Percentiles rank a stretch among this genome's conserved stretches.
These are phyloP conservation scores for Sprattus sprattus DNA, from an alignment of 2,113 vertebrate species.

Conservation along the genomic window DNA sequence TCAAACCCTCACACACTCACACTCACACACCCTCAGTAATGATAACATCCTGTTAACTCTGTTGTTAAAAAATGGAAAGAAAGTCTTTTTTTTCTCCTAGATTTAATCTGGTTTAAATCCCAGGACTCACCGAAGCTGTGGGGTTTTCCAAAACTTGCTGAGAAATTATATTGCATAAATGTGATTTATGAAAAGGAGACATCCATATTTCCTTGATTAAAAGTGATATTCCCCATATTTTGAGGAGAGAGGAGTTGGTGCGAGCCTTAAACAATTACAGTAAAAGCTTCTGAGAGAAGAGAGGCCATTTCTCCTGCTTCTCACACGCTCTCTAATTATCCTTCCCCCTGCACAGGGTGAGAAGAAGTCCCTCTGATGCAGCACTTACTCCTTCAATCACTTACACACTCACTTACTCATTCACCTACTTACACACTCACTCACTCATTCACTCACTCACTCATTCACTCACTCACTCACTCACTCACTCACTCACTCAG, in stretches of 20 bases:
- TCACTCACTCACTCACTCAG: background rate
- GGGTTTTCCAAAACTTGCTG: constrained; percentile 19
- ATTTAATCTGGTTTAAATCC: background rate
- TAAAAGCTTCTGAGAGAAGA: constrained; percentile 55
- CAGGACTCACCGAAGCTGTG: background rate
- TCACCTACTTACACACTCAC: background rate
- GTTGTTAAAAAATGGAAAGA: background rate
- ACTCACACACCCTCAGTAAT: background rate
- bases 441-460: background rate
- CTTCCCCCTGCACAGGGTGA: background rate
- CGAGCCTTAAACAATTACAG: constrained; percentile 53
- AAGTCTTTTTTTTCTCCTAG: background rate
- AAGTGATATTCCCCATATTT: constrained; percentile 59
- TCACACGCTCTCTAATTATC: constrained; percentile 28
- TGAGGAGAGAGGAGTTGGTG: constrained; percentile 41
- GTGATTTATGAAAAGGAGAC: constrained; percentile 54
- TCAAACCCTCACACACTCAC: background rate
- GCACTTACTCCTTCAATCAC: background rate
- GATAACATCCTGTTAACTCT: background rate
- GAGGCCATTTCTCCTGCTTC: constrained; percentile 47
- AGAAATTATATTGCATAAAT: constrained; percentile 46
- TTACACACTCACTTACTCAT: background rate
- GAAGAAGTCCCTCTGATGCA: background rate
- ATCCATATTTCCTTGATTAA: constrained; percentile 54
- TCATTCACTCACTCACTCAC: background rate